Evolutionary conservation across 2,113 vertebrate genomes (phyloP).

Genomic region (western clawed frog (Xenopus tropicalis)): UCB_Xtro_10.0 CM004450.2:35428001-35428500

Average conservation of each 20-base stretch:
- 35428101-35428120: too few species aligned
- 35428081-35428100: too few species aligned
- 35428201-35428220: not conserved
- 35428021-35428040: slow-evolving; percentile 1
- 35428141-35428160: too few species aligned
- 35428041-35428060: not conserved
- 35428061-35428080: too few species aligned
- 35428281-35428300: too few species aligned
- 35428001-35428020: not conserved
- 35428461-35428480: slow-evolving; percentile 81
- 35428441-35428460: slow-evolving; percentile 84
- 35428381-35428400: slow-evolving; percentile 83
- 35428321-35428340: not conserved
- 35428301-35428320: too few species aligned
- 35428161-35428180: too few species aligned
- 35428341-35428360: slow-evolving; percentile 80
- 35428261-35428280: too few species aligned
- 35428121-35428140: too few species aligned
- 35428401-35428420: slow-evolving; percentile 92
- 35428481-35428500: slow-evolving; percentile 83
- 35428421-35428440: slow-evolving; percentile 84
- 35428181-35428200: not conserved
- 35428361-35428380: slow-evolving; percentile 80
- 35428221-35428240: not conserved
- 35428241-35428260: too few species aligned